These are phyloP conservation scores for Pararge aegeria DNA, from an alignment of 1,140 invertebrate genomes.

Conservation along the genomic window DNA sequence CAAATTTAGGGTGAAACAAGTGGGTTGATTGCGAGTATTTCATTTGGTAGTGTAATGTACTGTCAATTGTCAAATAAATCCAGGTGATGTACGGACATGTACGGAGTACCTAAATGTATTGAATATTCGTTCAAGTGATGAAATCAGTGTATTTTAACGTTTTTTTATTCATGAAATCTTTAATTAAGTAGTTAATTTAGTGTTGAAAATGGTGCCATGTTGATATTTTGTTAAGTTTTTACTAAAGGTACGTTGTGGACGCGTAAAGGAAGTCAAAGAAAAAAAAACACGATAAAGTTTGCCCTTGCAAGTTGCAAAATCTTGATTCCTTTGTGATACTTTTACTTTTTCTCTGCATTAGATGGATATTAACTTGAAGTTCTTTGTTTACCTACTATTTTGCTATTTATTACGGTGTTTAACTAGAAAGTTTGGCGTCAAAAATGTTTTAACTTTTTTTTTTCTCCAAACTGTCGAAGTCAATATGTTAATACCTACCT, in stretches of 20 bases:
- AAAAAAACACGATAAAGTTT: slow-evolving; percentile 62
- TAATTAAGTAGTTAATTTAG: slow-evolving; percentile 28
- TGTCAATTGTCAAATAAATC: slow-evolving; percentile 63
- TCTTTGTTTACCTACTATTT: slow-evolving; percentile 44
- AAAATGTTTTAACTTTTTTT: slow-evolving; percentile 29
- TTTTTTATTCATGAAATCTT: slow-evolving; percentile 25
- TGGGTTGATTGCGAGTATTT: slow-evolving; percentile 18
- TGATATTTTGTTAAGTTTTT: slow-evolving; percentile 23
- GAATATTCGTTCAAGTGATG: slow-evolving; percentile 29
- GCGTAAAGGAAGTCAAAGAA: slow-evolving; percentile 33
- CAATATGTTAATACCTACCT: slow-evolving; percentile 44
- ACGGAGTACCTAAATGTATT: slow-evolving; percentile 12
- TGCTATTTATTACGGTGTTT: slow-evolving; percentile 33
- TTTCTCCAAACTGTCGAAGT: slow-evolving; percentile 17
- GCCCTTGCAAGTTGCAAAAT: slow-evolving; percentile 75
- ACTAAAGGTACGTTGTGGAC: slow-evolving; percentile 44
- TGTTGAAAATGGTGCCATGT: slow-evolving; percentile 54
- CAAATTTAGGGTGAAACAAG: background rate
- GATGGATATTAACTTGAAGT: slow-evolving; percentile 20
- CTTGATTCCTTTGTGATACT: slow-evolving; percentile 72
- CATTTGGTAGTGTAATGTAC: slow-evolving; percentile 55
- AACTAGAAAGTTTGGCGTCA: slow-evolving; percentile 30
- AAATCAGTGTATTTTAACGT: slow-evolving; percentile 26
- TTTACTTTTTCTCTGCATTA: slow-evolving; percentile 63
- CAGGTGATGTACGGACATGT: slow-evolving; percentile 34